Evolutionary conservation across 2,113 vertebrate genomes (phyloP).

Genomic region (Leucosticte australis): DNA sequence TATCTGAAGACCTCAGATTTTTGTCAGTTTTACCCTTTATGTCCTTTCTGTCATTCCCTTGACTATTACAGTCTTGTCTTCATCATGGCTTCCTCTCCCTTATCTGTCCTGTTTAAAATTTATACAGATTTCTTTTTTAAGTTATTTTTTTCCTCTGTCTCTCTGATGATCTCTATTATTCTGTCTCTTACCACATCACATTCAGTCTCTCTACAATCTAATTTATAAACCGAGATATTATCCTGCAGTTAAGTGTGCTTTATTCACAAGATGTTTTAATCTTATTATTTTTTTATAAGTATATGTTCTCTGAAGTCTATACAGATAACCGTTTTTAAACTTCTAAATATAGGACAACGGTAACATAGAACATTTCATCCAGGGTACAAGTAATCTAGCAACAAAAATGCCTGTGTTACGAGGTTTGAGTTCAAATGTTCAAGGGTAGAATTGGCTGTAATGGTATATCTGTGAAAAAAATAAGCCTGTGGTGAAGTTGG

Average conservation of each 20-base stretch:
- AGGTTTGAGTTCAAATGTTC: slow-evolving; percentile 76
- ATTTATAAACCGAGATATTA: neutral
- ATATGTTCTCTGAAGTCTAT: slow-evolving; percentile 16
- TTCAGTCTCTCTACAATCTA: neutral
- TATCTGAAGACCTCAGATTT: neutral
- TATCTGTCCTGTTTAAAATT: neutral
- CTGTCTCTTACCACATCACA: neutral
- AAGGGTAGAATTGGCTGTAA: slow-evolving; percentile 63
- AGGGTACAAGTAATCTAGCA: slow-evolving; percentile 40
- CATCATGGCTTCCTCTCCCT: neutral
- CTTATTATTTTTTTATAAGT: slow-evolving; percentile 15
- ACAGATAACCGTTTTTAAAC: slow-evolving; percentile 38
- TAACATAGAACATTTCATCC: slow-evolving; percentile 36
- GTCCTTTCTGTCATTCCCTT: neutral
- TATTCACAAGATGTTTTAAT: slow-evolving; percentile 16
- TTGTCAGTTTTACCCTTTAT: neutral
- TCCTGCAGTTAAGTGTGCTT: neutral
- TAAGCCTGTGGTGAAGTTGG: slow-evolving; percentile 71
- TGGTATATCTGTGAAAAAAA: slow-evolving; percentile 74
- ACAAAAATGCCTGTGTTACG: slow-evolving; percentile 67
- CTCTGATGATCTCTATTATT: neutral
- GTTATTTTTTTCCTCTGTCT: neutral
- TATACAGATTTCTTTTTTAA: neutral
- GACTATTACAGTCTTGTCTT: neutral
- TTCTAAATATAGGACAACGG: slow-evolving; percentile 25